Base-by-base conservation (phyloP, 2,888 invertebrate genomes). In the Scaeva pyrastri region DNA sequence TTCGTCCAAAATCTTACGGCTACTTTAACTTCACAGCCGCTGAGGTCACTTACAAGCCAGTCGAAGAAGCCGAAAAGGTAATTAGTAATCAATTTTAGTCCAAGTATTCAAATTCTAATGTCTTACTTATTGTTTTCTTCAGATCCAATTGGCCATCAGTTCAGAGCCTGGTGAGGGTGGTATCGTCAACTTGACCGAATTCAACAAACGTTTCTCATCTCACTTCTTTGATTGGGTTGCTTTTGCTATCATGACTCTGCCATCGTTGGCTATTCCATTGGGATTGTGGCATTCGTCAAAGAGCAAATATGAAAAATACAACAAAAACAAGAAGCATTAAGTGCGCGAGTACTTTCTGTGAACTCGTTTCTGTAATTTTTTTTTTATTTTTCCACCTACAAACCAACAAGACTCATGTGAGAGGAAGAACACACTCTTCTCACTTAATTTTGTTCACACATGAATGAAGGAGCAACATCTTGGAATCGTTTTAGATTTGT, bases 21-120 rank as follows among this genome's bases (percentile, higher is more conserved):
- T 97, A 97, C 92, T 99, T 98, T 94, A 99, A 99, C 93, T 99
- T 99, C 92, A 97, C 98, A 2, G 96, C 98, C 70, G 99, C 99
- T 86, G 97, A 98, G 93, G 95, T 98, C 75, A 95, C 96, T 56
- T 99, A 99, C 93, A 96, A 95, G 90, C 94, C 96, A 58, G 95
- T 96, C 85, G 98, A 98, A 93, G 98, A 98, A 90, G 94, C 96
- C 45, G 93, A 95, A 89, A 95, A 95, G 92, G 96, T 96, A 91
- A 93, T 93, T 23, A 58, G 39, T 14, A 10, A 23, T 19, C 31
- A 2, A n/a, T 64, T 43, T 39, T 11, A 11, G 6, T 4, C n/a
- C 3, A 52, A 39, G n/a, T 36, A 1, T 3, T 66, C 10, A 19
- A 5, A 45, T 26, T 43, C 4, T 55, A 48, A 60, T 52, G 7